These are phyloP conservation scores for Rhyacophila evoluta DNA, from an alignment of 2,888 invertebrate species.

Conservation along the genomic window DNA sequence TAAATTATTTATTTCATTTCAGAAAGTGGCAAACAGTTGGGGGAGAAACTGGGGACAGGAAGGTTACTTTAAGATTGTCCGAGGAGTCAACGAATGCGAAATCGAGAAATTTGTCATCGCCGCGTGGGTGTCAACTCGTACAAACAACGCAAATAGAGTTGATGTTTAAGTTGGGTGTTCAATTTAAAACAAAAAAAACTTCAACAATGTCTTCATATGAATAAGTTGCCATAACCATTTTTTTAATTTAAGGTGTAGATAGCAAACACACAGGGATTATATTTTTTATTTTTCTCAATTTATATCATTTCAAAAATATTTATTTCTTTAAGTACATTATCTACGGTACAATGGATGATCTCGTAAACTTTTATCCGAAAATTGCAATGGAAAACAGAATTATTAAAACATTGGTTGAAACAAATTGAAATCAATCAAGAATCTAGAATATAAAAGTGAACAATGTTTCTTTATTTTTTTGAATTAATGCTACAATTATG, in stretches of 20 bases:
- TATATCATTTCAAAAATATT: neutral
- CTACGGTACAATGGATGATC: neutral
- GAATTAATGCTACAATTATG: too few relatives aligned
- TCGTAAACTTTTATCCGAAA: neutral
- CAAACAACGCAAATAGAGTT: conserved; percentile 31
- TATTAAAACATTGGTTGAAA: too few relatives aligned
- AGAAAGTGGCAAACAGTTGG: conserved; percentile 97
- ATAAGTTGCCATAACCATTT: conserved; percentile 1
- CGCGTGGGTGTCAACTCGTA: conserved; percentile 76
- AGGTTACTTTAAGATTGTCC: conserved; percentile 88
- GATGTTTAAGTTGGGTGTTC: neutral
- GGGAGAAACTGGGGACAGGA: conserved; percentile 91
- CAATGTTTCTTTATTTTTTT: too few relatives aligned
- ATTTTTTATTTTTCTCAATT: neutral
- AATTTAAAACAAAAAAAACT: neutral
- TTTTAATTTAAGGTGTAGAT: neutral
- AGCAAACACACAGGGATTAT: neutral
- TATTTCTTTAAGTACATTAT: neutral
- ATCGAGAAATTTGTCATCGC: conserved; percentile 92
- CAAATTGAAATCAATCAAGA: too few relatives aligned
- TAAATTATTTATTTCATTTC: conserved; percentile 57
- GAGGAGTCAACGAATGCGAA: conserved; percentile 88
- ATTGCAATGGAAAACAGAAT: neutral
- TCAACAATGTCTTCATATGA: neutral
- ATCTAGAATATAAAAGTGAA: too few relatives aligned